Evolutionary conservation across 53 echinoderm and acorn worm genomes (phyloP).

Genomic region (Mesocentrotus franciscanus): DNA sequence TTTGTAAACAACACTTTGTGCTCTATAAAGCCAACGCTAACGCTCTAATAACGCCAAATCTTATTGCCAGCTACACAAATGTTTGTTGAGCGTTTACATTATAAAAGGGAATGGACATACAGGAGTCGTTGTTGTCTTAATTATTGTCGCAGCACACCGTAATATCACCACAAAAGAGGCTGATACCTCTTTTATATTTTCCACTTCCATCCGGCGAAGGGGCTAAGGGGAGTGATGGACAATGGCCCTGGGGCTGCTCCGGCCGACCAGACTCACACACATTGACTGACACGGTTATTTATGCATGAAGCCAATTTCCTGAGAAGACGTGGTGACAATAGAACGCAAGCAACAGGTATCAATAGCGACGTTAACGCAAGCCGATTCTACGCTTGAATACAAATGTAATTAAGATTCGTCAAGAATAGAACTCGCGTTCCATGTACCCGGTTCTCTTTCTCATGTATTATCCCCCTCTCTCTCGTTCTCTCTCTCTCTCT

Average conservation of each 20-base stretch:
- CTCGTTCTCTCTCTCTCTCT: not conserved
- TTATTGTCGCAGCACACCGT: constrained; percentile 50
- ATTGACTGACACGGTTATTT: constrained; percentile 67
- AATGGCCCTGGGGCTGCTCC: constrained; percentile 54
- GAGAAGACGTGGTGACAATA: constrained; percentile 51
- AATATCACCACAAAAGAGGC: constrained; percentile 19
- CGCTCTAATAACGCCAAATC: constrained; percentile 54
- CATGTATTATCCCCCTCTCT: not conserved
- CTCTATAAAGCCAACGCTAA: constrained; percentile 34
- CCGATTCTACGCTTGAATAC: constrained; percentile 60
- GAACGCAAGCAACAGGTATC: constrained; percentile 61
- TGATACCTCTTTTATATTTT: constrained; percentile 29
- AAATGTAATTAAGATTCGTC: constrained; percentile 65
- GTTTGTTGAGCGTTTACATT: constrained; percentile 31
- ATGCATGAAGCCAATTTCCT: constrained; percentile 73
- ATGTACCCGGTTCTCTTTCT: constrained; percentile 10
- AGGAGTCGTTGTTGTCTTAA: constrained; percentile 34
- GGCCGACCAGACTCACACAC: constrained; percentile 34
- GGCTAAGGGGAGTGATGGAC: constrained; percentile 54
- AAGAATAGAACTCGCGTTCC: constrained; percentile 24
- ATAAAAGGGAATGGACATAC: constrained; percentile 23
- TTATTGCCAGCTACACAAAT: constrained; percentile 41
- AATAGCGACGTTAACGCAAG: constrained; percentile 36
- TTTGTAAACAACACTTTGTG: constrained; percentile 48
- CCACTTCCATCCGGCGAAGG: constrained; percentile 23